A percentile compares a stretch with the other conserved stretches of the same genome.
These are phyloP conservation scores for Dermochelys coriacea DNA, from an alignment of 2,797 vertebrate species.

Conservation along the genomic window DNA sequence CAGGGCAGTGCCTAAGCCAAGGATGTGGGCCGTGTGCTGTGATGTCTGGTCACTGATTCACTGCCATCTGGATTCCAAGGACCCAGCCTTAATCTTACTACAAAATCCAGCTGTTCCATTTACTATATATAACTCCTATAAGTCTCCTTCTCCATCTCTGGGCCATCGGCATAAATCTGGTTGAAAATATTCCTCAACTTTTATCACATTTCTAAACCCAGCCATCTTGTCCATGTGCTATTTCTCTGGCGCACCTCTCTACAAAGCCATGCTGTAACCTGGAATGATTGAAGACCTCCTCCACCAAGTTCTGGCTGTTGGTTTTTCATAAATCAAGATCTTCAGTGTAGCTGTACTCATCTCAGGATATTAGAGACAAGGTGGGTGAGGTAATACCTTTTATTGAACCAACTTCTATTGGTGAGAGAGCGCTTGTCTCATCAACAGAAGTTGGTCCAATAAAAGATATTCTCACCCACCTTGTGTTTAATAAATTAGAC, in stretches of 20 bases:
- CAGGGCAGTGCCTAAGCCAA: not conserved
- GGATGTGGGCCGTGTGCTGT: rapidly evolving
- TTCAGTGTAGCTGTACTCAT: not conserved
- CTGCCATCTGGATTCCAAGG: not conserved
- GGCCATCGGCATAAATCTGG: not conserved
- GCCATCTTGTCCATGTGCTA: not conserved
- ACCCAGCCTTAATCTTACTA: not conserved
- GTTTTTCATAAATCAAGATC: not conserved
- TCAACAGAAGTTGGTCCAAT: not conserved
- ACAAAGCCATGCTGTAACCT: not conserved
- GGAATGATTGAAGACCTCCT: not conserved
- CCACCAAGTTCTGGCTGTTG: no score
- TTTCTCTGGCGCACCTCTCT: not conserved
- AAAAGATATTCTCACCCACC: not conserved
- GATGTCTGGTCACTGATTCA: not conserved
- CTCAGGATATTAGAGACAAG: not conserved
- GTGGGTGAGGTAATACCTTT: not conserved
- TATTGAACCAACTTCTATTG: not conserved
- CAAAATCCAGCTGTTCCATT: not conserved
- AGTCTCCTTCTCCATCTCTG: not conserved
- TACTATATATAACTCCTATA: not conserved
- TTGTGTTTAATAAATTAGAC: not conserved
- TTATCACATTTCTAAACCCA: not conserved
- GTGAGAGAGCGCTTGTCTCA: not conserved
- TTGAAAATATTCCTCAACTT: not conserved